These are phyloP conservation scores for Dione juno DNA, from an alignment of 2,888 invertebrate species.

Conservation along the genomic window DNA sequence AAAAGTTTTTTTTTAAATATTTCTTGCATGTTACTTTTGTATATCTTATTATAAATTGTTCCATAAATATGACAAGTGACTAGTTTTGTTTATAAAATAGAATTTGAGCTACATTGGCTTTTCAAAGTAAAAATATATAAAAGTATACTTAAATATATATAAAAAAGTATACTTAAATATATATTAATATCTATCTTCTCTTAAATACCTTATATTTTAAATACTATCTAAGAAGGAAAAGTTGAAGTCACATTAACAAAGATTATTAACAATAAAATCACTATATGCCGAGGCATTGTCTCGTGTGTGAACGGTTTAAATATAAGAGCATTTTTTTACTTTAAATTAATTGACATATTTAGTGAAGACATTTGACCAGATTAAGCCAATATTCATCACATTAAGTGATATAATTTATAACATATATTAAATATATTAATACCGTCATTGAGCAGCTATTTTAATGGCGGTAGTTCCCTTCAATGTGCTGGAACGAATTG, in stretches of 20 bases:
- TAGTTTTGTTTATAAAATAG: too few species aligned
- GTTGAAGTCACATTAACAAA: neutral
- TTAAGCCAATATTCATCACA: slow-evolving; percentile 37
- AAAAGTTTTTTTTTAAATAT: too few species aligned
- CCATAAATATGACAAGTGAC: too few species aligned
- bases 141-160: too few species aligned
- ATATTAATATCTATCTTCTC: neutral
- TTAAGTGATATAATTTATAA: slow-evolving; percentile 48
- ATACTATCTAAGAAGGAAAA: neutral
- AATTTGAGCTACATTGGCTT: too few species aligned
- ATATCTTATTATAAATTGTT: too few species aligned
- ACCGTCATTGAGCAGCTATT: slow-evolving; percentile 24
- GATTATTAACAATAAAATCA: neutral
- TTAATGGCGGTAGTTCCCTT: slow-evolving; percentile 10
- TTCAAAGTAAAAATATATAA: too few species aligned
- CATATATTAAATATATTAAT: slow-evolving; percentile 37
- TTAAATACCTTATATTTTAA: neutral
- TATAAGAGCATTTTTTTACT: slow-evolving; percentile 51
- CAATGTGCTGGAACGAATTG: slow-evolving; percentile 20
- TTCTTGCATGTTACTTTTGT: too few species aligned
- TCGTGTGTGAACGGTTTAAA: neutral
- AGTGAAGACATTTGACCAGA: slow-evolving; percentile 65
- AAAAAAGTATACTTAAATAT: too few species aligned
- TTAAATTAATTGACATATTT: slow-evolving; percentile 74
- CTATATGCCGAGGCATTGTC: slow-evolving; percentile 37